Conservation (phyloP, 2,888 invertebrate species). For the Zeuzera pyrina region DNA sequence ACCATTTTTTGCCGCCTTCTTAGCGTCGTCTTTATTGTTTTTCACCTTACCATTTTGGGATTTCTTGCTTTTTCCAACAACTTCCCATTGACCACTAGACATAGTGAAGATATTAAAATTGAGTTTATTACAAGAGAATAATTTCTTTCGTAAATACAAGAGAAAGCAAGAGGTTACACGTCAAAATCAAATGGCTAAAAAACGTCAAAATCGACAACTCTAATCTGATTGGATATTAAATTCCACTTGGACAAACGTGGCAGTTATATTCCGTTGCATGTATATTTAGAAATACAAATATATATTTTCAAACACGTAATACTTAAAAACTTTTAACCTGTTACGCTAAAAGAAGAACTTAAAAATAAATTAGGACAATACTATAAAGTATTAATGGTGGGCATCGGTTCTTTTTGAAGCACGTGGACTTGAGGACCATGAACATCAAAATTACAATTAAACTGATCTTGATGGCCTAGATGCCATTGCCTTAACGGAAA, state of each 20-base stretch:
- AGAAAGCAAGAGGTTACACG: constrained; percentile 59
- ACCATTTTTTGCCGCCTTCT: constrained; percentile 74
- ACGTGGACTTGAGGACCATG: too few species aligned
- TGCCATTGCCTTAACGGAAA: too few species aligned
- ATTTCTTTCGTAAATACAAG: constrained; percentile 52
- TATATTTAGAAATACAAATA: neutral
- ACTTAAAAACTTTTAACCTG: too few species aligned
- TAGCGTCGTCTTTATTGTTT: constrained; percentile 72
- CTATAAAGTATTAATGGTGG: too few species aligned
- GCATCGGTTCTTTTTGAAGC: too few species aligned
- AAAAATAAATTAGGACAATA: too few species aligned
- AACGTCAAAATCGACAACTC: constrained; percentile 21
- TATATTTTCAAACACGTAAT: too few species aligned
- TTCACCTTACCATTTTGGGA: constrained; percentile 67
- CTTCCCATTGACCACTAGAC: constrained; percentile 79
- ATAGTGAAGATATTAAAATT: constrained; percentile 26
- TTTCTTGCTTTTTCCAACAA: constrained; percentile 78
- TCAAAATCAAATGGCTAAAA: constrained; percentile 44
- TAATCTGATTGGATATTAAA: constrained; percentile 41
- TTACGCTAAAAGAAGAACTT: too few species aligned
- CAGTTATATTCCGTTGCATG: constrained; percentile 22
- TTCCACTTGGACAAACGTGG: constrained; percentile 68
- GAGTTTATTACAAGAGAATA: constrained; percentile 11
- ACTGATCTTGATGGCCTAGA: too few species aligned
- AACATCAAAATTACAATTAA: too few species aligned